Evolutionary conservation across 1,140 invertebrate genomes (phyloP), one percentile per base, ranked within the genome.

Genomic region (Cydia amplana): DNA sequence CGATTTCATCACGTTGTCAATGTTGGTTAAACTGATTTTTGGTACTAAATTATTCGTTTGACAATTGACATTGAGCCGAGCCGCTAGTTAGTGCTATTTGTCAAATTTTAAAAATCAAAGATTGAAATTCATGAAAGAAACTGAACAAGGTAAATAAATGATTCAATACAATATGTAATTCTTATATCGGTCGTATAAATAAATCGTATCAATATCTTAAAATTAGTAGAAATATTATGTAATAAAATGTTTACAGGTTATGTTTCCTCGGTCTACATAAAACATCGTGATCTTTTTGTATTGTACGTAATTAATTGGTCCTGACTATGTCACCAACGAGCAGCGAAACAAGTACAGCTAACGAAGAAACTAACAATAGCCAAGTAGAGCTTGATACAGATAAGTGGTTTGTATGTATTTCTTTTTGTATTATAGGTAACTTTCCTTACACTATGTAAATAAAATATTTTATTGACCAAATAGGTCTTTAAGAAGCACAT

Each of bases 181-280:
- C 18, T 12, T 18, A 40, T 20, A 10, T 10, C n/a, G n/a, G 20
- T 20, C 9, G 10, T 70, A 18, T 20, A 36, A 36, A 40, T 2
- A n/a, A 43, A 12, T 40, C 2, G 16, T 70, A 40, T 7, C 14
- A 18, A 10, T 23, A 23, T 60, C 3, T 10, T 20, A 10, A 60
- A 25, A 36, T 67, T 16, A 32, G 2, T 7, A 67, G 23, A 36
- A 70, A 70, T 23, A 40, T 70, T 70, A 70, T 70, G 65, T 70
- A 70, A 70, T 40, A 18, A 70, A 40, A 70, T 40, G 4, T 70
- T 70, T 70, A 36, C 28, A 70, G 65, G 65, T 70, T 70, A 70
- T 70, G 25, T 70, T 20, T 40, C 18, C 6, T 32, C 4, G 32
- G 32, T 36, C n/a, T 60, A 32, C 25, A 14, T 40, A 36, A 14